These are phyloP conservation scores for Girardinus metallicus DNA, from an alignment of 2,797 vertebrate species.

Conservation along the genomic window DNA sequence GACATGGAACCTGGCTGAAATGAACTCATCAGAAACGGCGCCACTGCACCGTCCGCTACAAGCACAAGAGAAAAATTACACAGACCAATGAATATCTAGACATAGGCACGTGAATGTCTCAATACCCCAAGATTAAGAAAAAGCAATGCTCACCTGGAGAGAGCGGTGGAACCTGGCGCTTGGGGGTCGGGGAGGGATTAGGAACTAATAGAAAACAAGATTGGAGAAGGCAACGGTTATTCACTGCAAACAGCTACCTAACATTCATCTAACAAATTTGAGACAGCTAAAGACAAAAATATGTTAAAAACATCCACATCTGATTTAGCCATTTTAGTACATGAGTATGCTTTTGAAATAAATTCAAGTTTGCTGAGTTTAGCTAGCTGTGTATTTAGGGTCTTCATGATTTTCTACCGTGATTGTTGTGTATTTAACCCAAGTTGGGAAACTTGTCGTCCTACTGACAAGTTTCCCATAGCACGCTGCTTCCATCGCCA, in stretches of 20 bases:
- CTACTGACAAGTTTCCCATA: no score
- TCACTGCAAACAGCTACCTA: not conserved
- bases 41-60: slow-evolving; percentile 67
- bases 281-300: not conserved
- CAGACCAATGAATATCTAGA: not conserved
- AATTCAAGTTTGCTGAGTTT: no score
- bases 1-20: slow-evolving; percentile 73
- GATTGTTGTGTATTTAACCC: not conserved
- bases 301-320: not conserved
- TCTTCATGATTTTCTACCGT: not conserved
- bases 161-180: slow-evolving; percentile 45
- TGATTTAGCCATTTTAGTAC: not conserved
- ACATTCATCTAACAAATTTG: not conserved
- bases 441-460: no score
- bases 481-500: not conserved
- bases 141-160: slow-evolving; percentile 72
- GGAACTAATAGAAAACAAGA: slow-evolving; percentile 60
- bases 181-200: slow-evolving; percentile 37
- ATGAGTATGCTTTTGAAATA: not conserved
- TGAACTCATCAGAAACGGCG: slow-evolving; percentile 63
- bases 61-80: slow-evolving; percentile 13
- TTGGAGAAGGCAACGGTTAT: not conserved
- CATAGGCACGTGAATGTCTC: not conserved
- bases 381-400: not conserved
- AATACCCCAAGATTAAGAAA: not conserved